These are phyloP conservation scores for Rhynchonema sp. DNA, from an alignment of 2,888 invertebrate genomes.

Conservation along the genomic window DNA sequence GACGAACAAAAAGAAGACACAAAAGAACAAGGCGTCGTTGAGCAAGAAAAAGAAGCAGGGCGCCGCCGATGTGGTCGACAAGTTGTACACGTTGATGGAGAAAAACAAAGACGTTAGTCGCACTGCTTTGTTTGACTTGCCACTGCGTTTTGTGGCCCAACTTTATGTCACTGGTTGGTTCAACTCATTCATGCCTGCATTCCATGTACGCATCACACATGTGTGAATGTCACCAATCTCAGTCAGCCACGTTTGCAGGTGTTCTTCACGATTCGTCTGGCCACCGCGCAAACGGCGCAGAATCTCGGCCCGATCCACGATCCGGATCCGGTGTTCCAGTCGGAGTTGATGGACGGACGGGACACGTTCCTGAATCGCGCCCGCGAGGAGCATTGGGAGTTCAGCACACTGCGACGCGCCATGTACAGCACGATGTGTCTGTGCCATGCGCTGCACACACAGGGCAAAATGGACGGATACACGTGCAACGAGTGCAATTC, in stretches of 20 bases:
- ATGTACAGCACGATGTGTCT: conserved; percentile 90
- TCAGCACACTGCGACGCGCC: conserved; percentile 56
- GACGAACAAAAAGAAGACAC: conserved; percentile 64
- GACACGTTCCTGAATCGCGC: conserved; percentile 96
- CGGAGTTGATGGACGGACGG: conserved; percentile 98
- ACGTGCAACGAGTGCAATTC: conserved; percentile 92
- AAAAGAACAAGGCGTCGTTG: conserved; percentile 71
- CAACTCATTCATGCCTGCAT: too few relatives aligned
- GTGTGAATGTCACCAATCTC: too few relatives aligned
- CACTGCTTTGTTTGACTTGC: too few relatives aligned
- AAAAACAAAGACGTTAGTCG: conserved; percentile 98
- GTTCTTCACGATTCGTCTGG: conserved; percentile 98
- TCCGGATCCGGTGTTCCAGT: conserved; percentile 79
- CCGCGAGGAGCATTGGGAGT: conserved; percentile 94
- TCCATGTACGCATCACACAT: too few relatives aligned
- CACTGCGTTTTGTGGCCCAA: too few relatives aligned
- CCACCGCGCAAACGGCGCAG: conserved; percentile 44
- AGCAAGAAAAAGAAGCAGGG: conserved; percentile 66
- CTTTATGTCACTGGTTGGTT: too few relatives aligned
- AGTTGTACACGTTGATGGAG: conserved; percentile 96
- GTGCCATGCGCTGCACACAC: conserved; percentile 93
- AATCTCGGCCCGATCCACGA: conserved; percentile 75
- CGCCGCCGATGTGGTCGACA: conserved; percentile 54
- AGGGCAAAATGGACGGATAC: conserved; percentile 67
- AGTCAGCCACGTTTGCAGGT: too few relatives aligned